Evolutionary conservation across 2,888 invertebrate species (phyloP).

Genomic region (Drosophila paracracens): DNA sequence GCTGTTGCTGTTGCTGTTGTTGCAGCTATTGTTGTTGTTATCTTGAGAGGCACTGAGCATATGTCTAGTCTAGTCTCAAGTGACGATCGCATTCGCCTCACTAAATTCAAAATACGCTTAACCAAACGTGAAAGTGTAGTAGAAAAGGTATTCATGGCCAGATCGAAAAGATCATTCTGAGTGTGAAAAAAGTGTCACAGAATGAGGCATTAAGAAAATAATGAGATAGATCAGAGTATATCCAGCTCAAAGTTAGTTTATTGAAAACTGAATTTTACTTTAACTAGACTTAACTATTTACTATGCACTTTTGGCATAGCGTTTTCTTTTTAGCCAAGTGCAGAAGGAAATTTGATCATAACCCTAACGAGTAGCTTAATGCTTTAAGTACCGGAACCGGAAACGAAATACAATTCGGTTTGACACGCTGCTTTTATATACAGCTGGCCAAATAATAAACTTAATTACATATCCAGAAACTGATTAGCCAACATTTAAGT

Average conservation of each 20-base stretch:
- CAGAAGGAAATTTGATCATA: neutral
- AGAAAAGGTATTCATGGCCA: too few relatives aligned
- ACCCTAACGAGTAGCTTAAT: neutral
- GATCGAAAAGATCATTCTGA: neutral
- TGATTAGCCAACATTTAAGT: constrained; percentile 21
- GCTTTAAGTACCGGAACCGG: neutral
- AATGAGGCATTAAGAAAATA: too few relatives aligned
- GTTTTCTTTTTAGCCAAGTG: neutral
- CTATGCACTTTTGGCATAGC: neutral
- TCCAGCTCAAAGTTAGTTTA: accelerated
- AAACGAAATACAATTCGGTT: neutral
- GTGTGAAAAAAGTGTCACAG: neutral
- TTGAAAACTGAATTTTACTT: too few relatives aligned
- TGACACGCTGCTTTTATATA: neutral
- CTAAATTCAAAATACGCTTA: constrained; percentile 8
- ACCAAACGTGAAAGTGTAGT: neutral
- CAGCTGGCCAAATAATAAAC: neutral
- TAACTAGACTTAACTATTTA: too few relatives aligned
- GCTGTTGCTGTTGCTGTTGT: neutral
- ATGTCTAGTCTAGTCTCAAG: constrained; percentile 31
- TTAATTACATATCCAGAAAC: constrained; percentile 5
- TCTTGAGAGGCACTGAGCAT: constrained; percentile 14
- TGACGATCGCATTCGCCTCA: constrained; percentile 36
- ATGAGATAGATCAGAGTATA: too few relatives aligned
- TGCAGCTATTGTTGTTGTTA: constrained; percentile 1